These are phyloP conservation scores for Dioctria rufipes DNA, from an alignment of 2,888 invertebrate genomes.

Conservation along the genomic window DNA sequence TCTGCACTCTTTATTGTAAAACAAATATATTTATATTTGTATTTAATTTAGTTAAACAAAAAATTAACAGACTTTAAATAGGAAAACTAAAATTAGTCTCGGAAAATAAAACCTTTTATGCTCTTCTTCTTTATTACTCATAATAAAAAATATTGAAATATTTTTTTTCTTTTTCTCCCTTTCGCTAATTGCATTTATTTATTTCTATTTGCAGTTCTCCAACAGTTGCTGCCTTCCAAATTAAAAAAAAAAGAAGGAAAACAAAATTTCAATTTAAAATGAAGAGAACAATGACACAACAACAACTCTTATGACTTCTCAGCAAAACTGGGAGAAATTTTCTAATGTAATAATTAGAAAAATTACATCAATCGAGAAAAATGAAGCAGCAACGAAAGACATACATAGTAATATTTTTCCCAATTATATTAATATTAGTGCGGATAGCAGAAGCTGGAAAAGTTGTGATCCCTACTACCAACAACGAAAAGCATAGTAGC, in stretches of 20 bases:
- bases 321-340: constrained; percentile 10
- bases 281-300: neutral
- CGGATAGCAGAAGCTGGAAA: constrained; percentile 56
- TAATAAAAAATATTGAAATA: too few species aligned
- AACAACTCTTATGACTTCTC: constrained; percentile 24
- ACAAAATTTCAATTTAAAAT: neutral
- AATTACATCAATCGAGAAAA: neutral
- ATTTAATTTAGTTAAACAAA: too few species aligned
- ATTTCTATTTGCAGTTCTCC: neutral
- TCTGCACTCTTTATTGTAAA: too few species aligned
- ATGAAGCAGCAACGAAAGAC: constrained; percentile 57
- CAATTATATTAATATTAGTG: constrained; percentile 57
- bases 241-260: neutral
- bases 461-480: neutral
- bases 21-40: too few species aligned
- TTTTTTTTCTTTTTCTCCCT: too few species aligned
- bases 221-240: neutral
- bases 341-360: constrained; percentile 23
- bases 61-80: too few species aligned
- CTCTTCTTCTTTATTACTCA: too few species aligned
- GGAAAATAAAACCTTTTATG: too few species aligned
- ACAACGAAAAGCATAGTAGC: constrained; percentile 49
- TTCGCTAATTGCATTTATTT: neutral
- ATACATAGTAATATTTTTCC: constrained; percentile 58
- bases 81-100: too few species aligned